phyloP scores from a whole-genome alignment of 2,797 vertebrate genomes.

The Macropodus opercularis region DNA sequence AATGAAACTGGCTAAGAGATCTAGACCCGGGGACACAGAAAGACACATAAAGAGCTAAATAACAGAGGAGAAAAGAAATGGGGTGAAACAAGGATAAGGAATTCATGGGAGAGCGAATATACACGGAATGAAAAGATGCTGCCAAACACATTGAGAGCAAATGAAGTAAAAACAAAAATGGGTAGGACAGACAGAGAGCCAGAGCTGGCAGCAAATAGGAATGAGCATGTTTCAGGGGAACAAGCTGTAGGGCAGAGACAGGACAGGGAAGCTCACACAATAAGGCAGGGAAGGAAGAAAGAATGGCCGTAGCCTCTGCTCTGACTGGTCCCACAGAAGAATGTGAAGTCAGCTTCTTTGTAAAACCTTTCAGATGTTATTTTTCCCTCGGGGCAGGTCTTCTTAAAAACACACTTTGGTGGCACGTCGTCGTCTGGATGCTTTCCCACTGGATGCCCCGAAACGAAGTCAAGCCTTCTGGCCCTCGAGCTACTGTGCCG shows the following conservation, averaged over 20 bases:
- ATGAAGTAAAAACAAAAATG: slow-evolving; percentile 17
- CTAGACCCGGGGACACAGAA: slow-evolving; percentile 8
- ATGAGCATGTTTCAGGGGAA: slow-evolving; percentile 13
- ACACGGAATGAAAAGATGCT: slow-evolving; percentile 28
- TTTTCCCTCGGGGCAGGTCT: not conserved
- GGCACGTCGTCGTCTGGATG: not conserved
- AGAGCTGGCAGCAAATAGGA: slow-evolving; percentile 2
- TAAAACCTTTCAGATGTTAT: not conserved
- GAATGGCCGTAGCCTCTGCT: not conserved
- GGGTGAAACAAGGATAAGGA: slow-evolving; percentile 33
- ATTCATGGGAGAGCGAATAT: not conserved
- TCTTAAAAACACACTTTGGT: not conserved
- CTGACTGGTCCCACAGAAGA: not conserved
- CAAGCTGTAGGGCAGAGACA: slow-evolving; percentile 18
- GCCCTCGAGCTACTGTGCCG: not conserved
- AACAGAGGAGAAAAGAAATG: not conserved
- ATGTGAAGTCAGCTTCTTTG: slow-evolving; percentile 7
- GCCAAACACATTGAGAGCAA: slow-evolving; percentile 12
- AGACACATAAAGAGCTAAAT: not conserved
- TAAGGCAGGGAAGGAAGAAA: not conserved
- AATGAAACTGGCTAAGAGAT: slow-evolving; percentile 14
- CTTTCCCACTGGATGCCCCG: not conserved
- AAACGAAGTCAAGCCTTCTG: not conserved
- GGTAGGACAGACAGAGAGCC: not conserved
- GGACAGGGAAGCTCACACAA: slow-evolving; percentile 10